Percentiles rank a stretch among this genome's conserved stretches.
Evolutionary conservation across 2,113 vertebrate species (phyloP).

Genomic region (Silurus meridionalis): DNA sequence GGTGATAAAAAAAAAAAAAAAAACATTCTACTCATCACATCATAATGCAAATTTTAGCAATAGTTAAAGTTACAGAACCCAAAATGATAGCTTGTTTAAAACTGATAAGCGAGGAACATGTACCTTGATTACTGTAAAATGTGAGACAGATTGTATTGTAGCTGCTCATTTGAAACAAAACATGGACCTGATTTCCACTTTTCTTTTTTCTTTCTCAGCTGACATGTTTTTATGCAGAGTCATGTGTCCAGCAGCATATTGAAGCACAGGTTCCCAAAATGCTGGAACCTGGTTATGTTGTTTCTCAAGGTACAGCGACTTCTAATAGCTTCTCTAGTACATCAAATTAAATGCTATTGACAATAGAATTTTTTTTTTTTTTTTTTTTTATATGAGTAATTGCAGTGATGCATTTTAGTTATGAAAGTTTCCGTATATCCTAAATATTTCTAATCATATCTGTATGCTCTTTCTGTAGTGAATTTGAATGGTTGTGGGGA

Average conservation of each 20-base stretch:
- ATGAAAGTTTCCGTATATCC: background rate
- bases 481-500: conserved; percentile 46
- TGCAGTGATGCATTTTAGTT: background rate
- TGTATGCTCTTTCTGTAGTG: conserved; percentile 45
- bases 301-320: conserved; percentile 51
- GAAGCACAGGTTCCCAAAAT: conserved; percentile 47
- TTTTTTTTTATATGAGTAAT: background rate
- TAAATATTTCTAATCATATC: background rate
- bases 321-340: background rate
- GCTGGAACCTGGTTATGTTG: conserved; percentile 45
- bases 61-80: background rate
- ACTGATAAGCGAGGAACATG: background rate
- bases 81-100: background rate
- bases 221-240: conserved; percentile 38
- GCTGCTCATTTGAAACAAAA: background rate
- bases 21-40: background rate
- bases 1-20: background rate
- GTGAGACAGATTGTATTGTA: background rate
- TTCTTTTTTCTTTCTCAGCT: conserved; percentile 43
- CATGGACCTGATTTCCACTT: background rate
- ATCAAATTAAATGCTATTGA: background rate
- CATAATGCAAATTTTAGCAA: background rate
- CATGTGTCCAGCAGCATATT: conserved; percentile 53
- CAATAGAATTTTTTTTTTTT: background rate
- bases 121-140: background rate